A percentile compares a stretch with the other conserved stretches of the same genome.
These are phyloP conservation scores for Centropus unirufus DNA, from an alignment of 2,113 vertebrate species.

Conservation along the genomic window DNA sequence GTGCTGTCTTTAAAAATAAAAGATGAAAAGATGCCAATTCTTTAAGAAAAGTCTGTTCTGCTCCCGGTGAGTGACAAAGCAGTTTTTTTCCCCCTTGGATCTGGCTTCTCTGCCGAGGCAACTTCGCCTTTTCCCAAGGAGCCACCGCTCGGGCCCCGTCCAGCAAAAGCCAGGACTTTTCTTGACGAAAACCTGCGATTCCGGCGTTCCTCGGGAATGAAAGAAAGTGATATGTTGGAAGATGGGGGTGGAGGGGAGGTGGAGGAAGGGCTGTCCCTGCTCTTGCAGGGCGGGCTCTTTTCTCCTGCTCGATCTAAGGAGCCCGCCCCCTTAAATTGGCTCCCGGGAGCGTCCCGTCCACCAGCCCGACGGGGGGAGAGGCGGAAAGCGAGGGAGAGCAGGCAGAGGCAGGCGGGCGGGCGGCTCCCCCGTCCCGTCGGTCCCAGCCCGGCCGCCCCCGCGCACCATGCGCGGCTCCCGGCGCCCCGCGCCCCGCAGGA, in stretches of 20 bases:
- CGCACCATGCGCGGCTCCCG: slow-evolving; percentile 9
- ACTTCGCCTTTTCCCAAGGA: too few relatives aligned
- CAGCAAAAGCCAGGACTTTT: not conserved
- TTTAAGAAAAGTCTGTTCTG: not conserved
- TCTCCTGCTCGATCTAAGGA: slow-evolving; percentile 18
- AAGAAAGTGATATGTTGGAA: slow-evolving; percentile 28
- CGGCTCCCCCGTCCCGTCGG: slow-evolving; percentile 29
- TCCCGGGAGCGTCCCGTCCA: slow-evolving; percentile 38
- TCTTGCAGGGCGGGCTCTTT: slow-evolving; percentile 37
- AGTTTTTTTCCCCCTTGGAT: not conserved
- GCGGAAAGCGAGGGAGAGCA: slow-evolving; percentile 40
- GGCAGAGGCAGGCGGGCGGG: slow-evolving; percentile 11
- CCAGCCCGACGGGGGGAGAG: slow-evolving; percentile 51
- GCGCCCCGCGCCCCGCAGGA: not conserved
- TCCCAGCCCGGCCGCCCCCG: slow-evolving; percentile 17
- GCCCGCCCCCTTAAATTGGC: slow-evolving; percentile 57
- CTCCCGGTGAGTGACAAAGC: not conserved
- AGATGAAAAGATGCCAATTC: not conserved
- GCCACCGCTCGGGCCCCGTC: not conserved
- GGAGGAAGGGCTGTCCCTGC: not conserved
- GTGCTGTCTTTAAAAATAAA: not conserved
- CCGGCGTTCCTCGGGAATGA: not conserved
- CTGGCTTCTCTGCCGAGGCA: too few relatives aligned
- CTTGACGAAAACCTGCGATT: slow-evolving; percentile 1
- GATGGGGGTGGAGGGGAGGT: not conserved